These are phyloP conservation scores for Acanthoscelides obtectus DNA, from an alignment of 2,888 invertebrate genomes.

Conservation along the genomic window DNA sequence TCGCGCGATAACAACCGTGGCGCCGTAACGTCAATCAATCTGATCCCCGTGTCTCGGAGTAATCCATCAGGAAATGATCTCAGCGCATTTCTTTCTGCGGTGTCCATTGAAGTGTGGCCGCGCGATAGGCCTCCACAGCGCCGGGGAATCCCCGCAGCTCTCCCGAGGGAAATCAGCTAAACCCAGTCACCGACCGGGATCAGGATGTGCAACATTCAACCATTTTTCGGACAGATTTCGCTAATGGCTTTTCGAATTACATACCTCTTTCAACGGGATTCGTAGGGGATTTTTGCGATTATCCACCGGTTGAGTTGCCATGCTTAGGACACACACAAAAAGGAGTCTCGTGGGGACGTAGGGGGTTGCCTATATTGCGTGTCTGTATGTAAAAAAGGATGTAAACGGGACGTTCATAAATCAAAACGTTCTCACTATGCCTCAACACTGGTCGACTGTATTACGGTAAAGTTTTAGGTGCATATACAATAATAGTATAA, in stretches of 20 bases:
- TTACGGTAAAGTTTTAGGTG: no score
- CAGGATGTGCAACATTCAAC: background rate
- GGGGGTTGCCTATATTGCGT: no score
- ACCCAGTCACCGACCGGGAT: conserved; percentile 5
- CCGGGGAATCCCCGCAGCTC: background rate
- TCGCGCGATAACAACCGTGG: background rate
- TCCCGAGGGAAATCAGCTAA: conserved; percentile 46
- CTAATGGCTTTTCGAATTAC: conserved; percentile 24
- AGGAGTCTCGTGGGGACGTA: background rate
- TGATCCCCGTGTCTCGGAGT: conserved; percentile 21
- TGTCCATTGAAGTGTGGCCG: conserved; percentile 48
- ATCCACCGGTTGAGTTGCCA: background rate
- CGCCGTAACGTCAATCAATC: conserved; percentile 20
- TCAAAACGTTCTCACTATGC: no score
- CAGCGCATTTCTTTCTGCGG: conserved; percentile 31
- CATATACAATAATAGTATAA: no score
- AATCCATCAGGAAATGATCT: conserved; percentile 39
- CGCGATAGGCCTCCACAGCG: conserved; percentile 41
- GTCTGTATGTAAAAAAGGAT: no score
- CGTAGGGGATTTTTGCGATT: background rate
- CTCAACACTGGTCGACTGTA: no score
- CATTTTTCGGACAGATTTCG: conserved; percentile 11
- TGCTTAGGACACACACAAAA: background rate
- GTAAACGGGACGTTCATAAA: no score
- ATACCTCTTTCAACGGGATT: conserved; percentile 1